Evolutionary conservation across 2,113 vertebrate genomes (phyloP).

Genomic region (Cephalopholis sonnerati): DNA sequence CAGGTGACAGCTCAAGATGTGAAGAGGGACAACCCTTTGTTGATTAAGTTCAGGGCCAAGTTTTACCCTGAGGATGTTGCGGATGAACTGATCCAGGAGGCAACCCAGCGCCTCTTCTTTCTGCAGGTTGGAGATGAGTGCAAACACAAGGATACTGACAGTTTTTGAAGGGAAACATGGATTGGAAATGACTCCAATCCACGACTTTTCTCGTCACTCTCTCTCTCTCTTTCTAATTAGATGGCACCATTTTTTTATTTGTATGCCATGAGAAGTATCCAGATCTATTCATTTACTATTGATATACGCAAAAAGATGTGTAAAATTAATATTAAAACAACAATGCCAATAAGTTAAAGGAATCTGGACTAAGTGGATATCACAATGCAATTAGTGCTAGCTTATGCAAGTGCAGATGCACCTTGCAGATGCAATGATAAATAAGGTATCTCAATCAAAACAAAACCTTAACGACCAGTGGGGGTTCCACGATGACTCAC

Average conservation of each 20-base stretch:
- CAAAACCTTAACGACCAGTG: slow-evolving; percentile 44
- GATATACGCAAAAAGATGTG: not conserved
- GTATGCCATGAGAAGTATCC: not conserved
- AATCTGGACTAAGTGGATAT: not conserved
- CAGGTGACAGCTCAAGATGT: slow-evolving; percentile 96
- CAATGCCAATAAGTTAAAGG: not conserved
- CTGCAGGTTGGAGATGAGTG: slow-evolving; percentile 85
- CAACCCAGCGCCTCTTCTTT: slow-evolving; percentile 96
- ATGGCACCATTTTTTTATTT: not conserved
- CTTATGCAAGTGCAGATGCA: not conserved
- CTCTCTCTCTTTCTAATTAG: not conserved
- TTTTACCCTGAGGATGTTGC: slow-evolving; percentile 97
- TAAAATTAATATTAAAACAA: not conserved
- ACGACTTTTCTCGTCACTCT: not conserved
- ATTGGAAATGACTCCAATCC: not conserved
- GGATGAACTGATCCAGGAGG: slow-evolving; percentile 97
- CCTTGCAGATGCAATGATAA: not conserved
- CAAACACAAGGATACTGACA: not conserved
- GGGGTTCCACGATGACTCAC: slow-evolving; percentile 39
- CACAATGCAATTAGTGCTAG: not conserved
- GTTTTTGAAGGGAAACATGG: not conserved
- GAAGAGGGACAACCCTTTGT: slow-evolving; percentile 92
- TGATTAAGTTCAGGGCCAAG: slow-evolving; percentile 97
- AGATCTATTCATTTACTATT: not conserved
- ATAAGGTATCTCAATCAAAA: slow-evolving; percentile 42